Percentiles rank a stretch among this genome's conserved stretches.
These are phyloP conservation scores for Drosophila neocordata DNA, from an alignment of 1,140 invertebrate genomes.

Conservation along the genomic window DNA sequence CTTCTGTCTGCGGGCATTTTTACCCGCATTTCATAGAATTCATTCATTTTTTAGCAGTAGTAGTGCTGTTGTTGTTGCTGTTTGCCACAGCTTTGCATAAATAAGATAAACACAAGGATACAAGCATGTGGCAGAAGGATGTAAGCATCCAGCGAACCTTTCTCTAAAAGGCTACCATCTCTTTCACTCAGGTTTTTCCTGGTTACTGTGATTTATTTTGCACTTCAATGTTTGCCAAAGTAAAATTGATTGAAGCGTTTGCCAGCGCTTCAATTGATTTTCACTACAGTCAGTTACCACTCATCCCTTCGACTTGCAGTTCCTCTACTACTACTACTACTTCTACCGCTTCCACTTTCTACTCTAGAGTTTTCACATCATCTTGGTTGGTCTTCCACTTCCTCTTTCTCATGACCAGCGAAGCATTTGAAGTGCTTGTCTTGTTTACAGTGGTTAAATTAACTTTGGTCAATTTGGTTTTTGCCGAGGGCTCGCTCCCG, in stretches of 20 bases:
- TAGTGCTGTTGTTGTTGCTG: conserved; percentile 41
- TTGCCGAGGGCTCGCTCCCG: conserved; percentile 44
- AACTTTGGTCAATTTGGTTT: conserved; percentile 80
- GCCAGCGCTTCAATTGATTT: conserved; percentile 77
- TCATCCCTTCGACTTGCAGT: neutral
- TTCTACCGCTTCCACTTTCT: neutral
- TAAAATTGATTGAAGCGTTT: conserved; percentile 81
- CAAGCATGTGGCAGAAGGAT: conserved; percentile 23
- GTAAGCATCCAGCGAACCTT: conserved; percentile 2
- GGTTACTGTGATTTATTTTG: conserved; percentile 76
- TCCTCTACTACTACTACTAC: neutral
- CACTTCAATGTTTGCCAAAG: conserved; percentile 79
- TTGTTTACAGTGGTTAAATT: conserved; percentile 78
- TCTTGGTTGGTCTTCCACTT: conserved; percentile 21
- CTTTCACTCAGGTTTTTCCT: conserved; percentile 19
- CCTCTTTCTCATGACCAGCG: conserved; percentile 26
- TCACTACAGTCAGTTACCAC: conserved; percentile 36
- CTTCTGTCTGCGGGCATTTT: conserved; percentile 27
- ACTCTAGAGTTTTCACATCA: neutral
- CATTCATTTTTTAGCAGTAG: conserved; percentile 61
- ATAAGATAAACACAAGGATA: conserved; percentile 76
- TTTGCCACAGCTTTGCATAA: conserved; percentile 79
- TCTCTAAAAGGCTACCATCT: neutral
- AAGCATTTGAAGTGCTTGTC: conserved; percentile 40
- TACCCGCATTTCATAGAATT: conserved; percentile 56